Base-by-base conservation (phyloP, 64 coral and sea anemone species). In the Montipora efflorescens region DNA sequence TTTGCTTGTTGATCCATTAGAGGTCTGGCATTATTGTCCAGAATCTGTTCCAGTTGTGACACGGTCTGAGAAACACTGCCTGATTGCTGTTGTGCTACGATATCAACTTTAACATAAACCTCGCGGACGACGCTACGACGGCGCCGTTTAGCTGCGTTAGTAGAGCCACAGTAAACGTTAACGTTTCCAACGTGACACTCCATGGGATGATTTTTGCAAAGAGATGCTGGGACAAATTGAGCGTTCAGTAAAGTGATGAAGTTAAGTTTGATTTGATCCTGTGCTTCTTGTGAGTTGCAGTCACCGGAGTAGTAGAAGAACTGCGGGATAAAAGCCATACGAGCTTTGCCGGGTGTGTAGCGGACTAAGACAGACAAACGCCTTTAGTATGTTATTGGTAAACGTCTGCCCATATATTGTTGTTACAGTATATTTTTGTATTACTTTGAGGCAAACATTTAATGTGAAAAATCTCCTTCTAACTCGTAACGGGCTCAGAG, bases 231-330 rank as follows among this genome's bases (percentile, higher is more conserved):
- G 16, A 95, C 70, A 59, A 94, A 90, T 45, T 36, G 43, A 44
- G 45, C 53, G 19, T 70, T 87, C 6, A 95, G 16, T 55, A 98
- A 72, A 51, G 18, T 83, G n/a, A 95, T 59, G 72, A 98, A 98
- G 84, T 95, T 95, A 4, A 45, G 76, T 48, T 95, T 98, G 75
- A 98, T 95, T 52, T 98, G 90, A 22, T 71, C 25, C 47, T 98
- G 92, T 3, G 93, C 96, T 28, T 88, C 88, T 64, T 62, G 36
- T 19, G 77, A 82, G 47, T 92, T 98, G 47, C 96, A 98, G 73
- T 98, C 90, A 47, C 96, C 96, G 5, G 83, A 61, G 77, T 90
- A 98, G 11, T 98, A 98, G 87, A 95, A 98, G 87, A 95, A 98
- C 7, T 87, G 69, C 12, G 74, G 18, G 0, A 83, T 8, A 1